Conservation (phyloP, 2,113 vertebrate species). For the Aepyceros melampus region DNA sequence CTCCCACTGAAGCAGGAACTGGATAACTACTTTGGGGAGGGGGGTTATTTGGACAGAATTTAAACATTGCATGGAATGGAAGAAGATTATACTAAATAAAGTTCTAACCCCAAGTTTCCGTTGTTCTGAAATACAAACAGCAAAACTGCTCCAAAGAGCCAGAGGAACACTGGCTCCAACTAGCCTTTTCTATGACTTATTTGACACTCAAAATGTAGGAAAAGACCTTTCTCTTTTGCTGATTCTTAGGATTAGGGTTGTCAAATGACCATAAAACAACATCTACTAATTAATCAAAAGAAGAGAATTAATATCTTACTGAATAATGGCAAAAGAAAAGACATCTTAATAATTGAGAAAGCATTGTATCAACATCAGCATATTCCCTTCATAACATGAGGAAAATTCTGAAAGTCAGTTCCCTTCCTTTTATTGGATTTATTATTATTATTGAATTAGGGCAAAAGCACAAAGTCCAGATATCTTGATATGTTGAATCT, state of each 20-base stretch:
- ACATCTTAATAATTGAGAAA: not conserved
- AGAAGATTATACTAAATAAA: not conserved
- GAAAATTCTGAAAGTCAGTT: not conserved
- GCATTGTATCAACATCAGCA: not conserved
- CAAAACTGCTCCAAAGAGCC: not conserved
- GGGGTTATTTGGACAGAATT: not conserved
- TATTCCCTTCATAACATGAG: not conserved
- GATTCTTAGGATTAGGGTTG: not conserved
- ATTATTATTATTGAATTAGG: not conserved
- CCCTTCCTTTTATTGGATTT: not conserved
- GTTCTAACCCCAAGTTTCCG: not conserved
- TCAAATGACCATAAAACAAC: not conserved
- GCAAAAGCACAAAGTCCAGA: constrained; percentile 18
- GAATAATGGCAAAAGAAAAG: not conserved
- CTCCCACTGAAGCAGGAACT: not conserved
- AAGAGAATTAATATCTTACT: not conserved
- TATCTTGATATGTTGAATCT: constrained; percentile 1
- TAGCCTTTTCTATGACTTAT: not conserved
- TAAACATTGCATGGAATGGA: not conserved
- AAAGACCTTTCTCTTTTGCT: not conserved
- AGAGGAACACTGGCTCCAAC: not conserved
- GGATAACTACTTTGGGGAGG: not conserved
- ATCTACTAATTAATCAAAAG: not conserved
- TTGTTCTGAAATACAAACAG: not conserved
- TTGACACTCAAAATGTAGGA: not conserved